Base-by-base conservation (phyloP, 2,113 vertebrate genomes). In the Carettochelys insculpta region DNA sequence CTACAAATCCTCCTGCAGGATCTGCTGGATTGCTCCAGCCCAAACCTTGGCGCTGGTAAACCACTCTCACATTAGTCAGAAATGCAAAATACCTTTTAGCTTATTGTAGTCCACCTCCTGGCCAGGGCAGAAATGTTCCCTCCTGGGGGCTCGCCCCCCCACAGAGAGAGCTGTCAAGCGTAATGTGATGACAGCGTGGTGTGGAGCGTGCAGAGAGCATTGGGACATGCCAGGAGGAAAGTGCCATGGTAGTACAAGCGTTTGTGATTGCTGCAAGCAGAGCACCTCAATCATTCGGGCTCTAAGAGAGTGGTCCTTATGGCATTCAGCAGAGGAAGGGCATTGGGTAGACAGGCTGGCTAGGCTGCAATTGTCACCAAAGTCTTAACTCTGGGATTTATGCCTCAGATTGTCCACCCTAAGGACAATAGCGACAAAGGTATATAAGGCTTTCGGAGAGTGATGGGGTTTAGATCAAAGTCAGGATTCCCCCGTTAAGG, bases 241-340 rank as follows among this genome's bases (percentile, higher is more conserved):
- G 50, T 5, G 3, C 50, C 38, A 19, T 24, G 25, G n/a, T 38
- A 68, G 38, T 1, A 0, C 65, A n/a, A 3, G 5, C 79, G 77
- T 25, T 73, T n/a, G 20, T 58, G 73, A 48, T 38, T 25, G 13
- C 1, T 9, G 81, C 41, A 43, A 3, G 8, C 22, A 34, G 47
- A 38, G 61, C 24, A 9, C 76, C 77, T 43, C 51, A 71, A 86
- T 58, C 45, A 25, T 75, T 75, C 47, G 34, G 11, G 43, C 53
- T 89, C 58, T 89, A 77, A 34, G 43, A 31, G 82, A 68, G 5
- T 9, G 20, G 10, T 3, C 0, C 16, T 29, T 75, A 38, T 48
- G 43, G 83, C 50, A 41, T 83, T 83, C 90, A 68, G 80, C 58
- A 92, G 83, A 87, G 53, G 71, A 29, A 75, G 24, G 27, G 22